A percentile compares a stretch with the other conserved stretches of the same genome.
phyloP scores from a whole-genome alignment of 2,113 vertebrate genomes.

The Erythrocercus mccallii region DNA sequence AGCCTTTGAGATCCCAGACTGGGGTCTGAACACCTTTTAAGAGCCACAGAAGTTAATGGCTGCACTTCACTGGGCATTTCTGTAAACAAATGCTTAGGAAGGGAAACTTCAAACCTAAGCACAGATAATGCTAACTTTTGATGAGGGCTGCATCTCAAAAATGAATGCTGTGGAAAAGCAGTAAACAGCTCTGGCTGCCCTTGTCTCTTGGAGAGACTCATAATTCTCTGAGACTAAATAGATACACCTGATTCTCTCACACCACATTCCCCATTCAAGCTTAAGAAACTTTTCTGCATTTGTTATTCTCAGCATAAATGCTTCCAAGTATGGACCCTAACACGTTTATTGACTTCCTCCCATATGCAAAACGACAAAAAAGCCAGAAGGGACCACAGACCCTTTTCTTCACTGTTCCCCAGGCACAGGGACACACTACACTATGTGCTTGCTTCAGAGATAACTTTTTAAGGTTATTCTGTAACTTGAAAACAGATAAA shows the following conservation, averaged over 20 bases:
- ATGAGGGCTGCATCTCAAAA: not conserved
- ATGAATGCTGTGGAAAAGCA: not conserved
- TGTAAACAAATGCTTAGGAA: not conserved
- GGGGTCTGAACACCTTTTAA: not conserved
- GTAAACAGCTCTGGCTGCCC: not conserved
- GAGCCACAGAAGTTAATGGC: not conserved
- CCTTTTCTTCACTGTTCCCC: not conserved
- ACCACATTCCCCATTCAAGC: not conserved
- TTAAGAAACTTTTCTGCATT: not conserved
- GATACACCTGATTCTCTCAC: not conserved
- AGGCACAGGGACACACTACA: not conserved
- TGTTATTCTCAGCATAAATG: not conserved
- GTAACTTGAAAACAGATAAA: not conserved
- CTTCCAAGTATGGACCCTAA: not conserved
- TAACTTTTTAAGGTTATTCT: not conserved
- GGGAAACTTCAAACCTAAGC: not conserved
- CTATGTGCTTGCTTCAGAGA: not conserved
- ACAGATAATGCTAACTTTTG: not conserved
- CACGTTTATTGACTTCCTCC: fast-evolving
- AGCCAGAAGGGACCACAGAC: not conserved
- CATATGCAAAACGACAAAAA: not conserved
- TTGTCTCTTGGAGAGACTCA: not conserved
- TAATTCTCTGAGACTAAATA: not conserved
- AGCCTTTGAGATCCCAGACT: not conserved
- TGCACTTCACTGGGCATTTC: not conserved